Evolutionary conservation across 2,888 invertebrate genomes (phyloP).

Genomic region (Neocrepidodera transversa): DNA sequence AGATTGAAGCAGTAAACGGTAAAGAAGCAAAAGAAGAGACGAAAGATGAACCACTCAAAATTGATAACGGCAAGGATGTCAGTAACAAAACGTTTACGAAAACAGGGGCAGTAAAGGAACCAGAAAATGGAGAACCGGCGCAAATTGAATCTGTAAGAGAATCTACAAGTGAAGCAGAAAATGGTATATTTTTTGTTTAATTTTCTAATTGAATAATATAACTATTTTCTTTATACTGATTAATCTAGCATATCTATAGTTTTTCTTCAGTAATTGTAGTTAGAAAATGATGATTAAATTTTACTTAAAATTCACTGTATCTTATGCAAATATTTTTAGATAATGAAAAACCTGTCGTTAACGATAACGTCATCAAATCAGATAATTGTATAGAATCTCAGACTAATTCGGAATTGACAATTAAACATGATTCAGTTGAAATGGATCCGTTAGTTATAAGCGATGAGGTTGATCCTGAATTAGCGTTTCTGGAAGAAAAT

Average conservation of each 20-base stretch:
- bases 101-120: background rate
- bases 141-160: background rate
- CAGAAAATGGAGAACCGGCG: conserved; percentile 2
- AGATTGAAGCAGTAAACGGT: conserved; percentile 28
- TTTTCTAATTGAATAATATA: too few relatives aligned
- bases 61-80: conserved; percentile 12
- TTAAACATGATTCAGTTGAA: conserved; percentile 35
- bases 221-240: too few relatives aligned
- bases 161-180: background rate
- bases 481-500: conserved; percentile 53
- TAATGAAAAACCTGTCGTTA: background rate
- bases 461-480: conserved; percentile 52
- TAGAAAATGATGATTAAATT: too few relatives aligned
- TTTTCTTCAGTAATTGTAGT: too few relatives aligned
- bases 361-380: background rate
- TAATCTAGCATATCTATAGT: too few relatives aligned
- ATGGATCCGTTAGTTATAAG: conserved; percentile 53
- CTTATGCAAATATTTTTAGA: too few relatives aligned
- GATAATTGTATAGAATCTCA: background rate
- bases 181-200: background rate
- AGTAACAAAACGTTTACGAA: background rate
- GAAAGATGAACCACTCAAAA: conserved; percentile 5
- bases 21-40: conserved; percentile 24
- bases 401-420: conserved; percentile 4
- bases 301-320: too few relatives aligned